phyloP scores from a whole-genome alignment of 2,888 invertebrate species.

The Deroplatys truncata region DNA sequence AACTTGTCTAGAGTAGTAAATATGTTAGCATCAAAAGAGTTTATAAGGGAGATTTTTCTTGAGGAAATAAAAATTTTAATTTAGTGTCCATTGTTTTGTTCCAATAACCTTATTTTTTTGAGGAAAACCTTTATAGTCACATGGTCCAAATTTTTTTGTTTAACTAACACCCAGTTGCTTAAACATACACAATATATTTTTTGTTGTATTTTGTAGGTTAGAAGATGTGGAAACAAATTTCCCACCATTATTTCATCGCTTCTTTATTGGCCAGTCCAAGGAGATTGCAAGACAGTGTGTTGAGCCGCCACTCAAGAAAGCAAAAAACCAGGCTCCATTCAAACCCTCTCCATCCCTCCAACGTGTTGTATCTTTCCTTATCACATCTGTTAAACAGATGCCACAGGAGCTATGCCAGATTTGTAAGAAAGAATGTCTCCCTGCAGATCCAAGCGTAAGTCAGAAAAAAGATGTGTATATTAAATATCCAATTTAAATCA shows the following conservation, averaged over 20 bases:
- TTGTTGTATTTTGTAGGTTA: conserved; percentile 46
- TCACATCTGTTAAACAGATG: conserved; percentile 57
- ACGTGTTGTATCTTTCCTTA: conserved; percentile 57
- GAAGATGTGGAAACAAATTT: conserved; percentile 61
- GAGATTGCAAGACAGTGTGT: conserved; percentile 67
- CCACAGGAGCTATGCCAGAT: conserved; percentile 62
- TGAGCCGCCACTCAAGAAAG: conserved; percentile 59
- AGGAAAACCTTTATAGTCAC: too few relatives aligned
- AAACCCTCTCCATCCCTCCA: conserved; percentile 58
- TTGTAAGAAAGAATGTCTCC: conserved; percentile 59
- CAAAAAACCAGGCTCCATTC: conserved; percentile 54
- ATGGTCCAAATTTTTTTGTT: too few relatives aligned
- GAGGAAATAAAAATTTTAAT: too few relatives aligned
- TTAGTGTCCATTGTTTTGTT: too few relatives aligned
- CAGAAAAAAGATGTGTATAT: neutral
- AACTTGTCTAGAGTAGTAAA: too few relatives aligned
- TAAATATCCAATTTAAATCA: too few relatives aligned
- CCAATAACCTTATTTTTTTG: too few relatives aligned
- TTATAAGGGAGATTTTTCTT: too few relatives aligned
- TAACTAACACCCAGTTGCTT: too few relatives aligned
- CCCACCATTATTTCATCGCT: conserved; percentile 56
- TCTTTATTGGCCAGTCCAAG: conserved; percentile 59
- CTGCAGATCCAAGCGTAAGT: conserved; percentile 51
- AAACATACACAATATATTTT: neutral
- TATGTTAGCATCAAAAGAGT: too few relatives aligned